Evolutionary conservation across 2,113 vertebrate species (phyloP).

Genomic region (Marmota flaviventris): DNA sequence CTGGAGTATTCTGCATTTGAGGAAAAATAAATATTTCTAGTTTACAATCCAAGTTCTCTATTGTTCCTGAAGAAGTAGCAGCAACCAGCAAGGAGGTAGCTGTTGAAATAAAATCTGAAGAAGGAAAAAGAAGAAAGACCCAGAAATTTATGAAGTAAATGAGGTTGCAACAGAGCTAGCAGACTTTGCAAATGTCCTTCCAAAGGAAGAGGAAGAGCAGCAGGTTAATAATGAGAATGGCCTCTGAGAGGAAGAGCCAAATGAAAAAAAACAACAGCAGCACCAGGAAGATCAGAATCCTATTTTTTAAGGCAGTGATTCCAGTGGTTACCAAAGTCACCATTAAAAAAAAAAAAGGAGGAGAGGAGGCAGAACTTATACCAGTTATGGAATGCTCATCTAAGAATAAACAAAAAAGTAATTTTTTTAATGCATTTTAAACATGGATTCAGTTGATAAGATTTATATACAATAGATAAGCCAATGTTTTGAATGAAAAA

Average conservation of each 20-base stretch:
- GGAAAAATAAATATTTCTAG: slow-evolving; percentile 90
- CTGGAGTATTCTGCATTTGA: slow-evolving; percentile 95
- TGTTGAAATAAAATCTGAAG: slow-evolving; percentile 61
- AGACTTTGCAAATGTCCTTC: background rate
- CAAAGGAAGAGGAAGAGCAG: slow-evolving; percentile 8
- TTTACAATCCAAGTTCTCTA: slow-evolving; percentile 77
- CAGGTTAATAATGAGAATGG: slow-evolving; percentile 25
- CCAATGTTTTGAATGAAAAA: slow-evolving; percentile 4
- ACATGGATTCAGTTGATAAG: background rate
- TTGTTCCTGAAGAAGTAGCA: slow-evolving; percentile 62
- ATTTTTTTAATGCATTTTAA: slow-evolving; percentile 21
- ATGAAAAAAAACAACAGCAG: slow-evolving; percentile 85
- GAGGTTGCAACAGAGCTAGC: slow-evolving; percentile 39
- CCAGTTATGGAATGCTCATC: slow-evolving; percentile 75
- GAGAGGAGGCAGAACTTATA: slow-evolving; percentile 72
- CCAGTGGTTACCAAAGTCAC: slow-evolving; percentile 91
- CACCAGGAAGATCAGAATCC: slow-evolving; percentile 81
- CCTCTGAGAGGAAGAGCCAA: slow-evolving; percentile 77
- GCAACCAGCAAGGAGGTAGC: slow-evolving; percentile 26
- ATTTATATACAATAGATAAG: background rate
- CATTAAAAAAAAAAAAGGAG: slow-evolving; percentile 88
- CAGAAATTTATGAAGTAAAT: slow-evolving; percentile 49
- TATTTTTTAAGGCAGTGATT: slow-evolving; percentile 89
- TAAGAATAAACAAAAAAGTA: slow-evolving; percentile 89
- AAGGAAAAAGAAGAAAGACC: slow-evolving; percentile 84